Base-by-base conservation (phyloP, 2,888 invertebrate genomes). In the Yponomeuta evonymella region DNA sequence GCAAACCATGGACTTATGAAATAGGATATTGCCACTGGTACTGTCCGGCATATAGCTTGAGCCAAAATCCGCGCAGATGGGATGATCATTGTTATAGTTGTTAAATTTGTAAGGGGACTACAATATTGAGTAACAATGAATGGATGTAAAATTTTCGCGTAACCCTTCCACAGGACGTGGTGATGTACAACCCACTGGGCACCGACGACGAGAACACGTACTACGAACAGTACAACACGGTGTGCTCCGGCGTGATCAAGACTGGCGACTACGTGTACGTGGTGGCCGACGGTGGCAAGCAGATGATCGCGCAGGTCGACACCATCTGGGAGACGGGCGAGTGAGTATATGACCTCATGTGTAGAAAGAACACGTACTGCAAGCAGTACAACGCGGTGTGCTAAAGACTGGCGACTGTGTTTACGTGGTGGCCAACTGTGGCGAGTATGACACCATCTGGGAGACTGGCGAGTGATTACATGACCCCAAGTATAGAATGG, bases 231-330 rank as follows among this genome's bases (percentile, higher is more conserved):
- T 97, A 96, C 85, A 97, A 97, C 81, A 96, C 96, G 0, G 94
- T 96, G 36, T 96, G 96, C 78, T 95, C 95, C 68, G 97, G 97
- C 2, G 94, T 96, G 0, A 95, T 97, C 70, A 96, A 97, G 90
- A 96, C 96, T 0, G 98, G 99, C 0, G 99, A 99, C 88, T 98
- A 96, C 85, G 98, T 99, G 66, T 98, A 98, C 82, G 97, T 99
- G 15, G 97, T 97, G 72, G 97, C 97, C 0, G 97, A 97, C 79
- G 96, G 96, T 23, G 97, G 97, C 69, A 95, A 96, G 85, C 98
- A 98, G 83, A 95, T 97, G 79, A 96, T 99, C 73, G 97, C 98
- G 12, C 96, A 98, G 84, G 96, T 99, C 75, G 98, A 99, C 83
- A 95, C 96, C 72, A 96, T 99, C 82, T 99, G 98, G 98, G 97